These are phyloP conservation scores for Atrina japonica DNA, from an alignment of 2,888 invertebrate species.

Conservation along the genomic window DNA sequence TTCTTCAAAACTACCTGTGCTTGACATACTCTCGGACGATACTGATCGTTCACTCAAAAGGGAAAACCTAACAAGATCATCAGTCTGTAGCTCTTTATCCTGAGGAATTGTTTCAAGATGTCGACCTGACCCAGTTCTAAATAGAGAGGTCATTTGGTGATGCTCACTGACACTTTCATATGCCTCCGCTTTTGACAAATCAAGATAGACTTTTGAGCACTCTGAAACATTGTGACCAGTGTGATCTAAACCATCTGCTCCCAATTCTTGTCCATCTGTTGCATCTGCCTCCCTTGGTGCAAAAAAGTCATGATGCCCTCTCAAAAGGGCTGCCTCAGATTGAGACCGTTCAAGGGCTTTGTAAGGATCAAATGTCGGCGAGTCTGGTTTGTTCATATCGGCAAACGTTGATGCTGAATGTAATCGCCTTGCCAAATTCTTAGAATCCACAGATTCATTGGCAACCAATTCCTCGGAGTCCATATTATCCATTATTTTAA, in stretches of 20 bases:
- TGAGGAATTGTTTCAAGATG: conserved; percentile 78
- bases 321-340: conserved; percentile 72
- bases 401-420: conserved; percentile 9
- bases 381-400: not conserved
- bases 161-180: conserved; percentile 35
- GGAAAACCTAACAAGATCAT: conserved; percentile 41
- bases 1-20: conserved; percentile 55
- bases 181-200: conserved; percentile 71
- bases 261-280: conserved; percentile 24
- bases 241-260: conserved; percentile 28
- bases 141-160: conserved; percentile 20
- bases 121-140: conserved; percentile 50
- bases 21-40: conserved; percentile 55
- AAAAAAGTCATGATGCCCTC: conserved; percentile 30
- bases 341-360: conserved; percentile 77
- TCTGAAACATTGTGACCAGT: conserved; percentile 71
- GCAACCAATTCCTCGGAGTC: conserved; percentile 6
- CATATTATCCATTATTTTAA: not conserved
- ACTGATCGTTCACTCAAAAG: conserved; percentile 55
- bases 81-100: conserved; percentile 70
- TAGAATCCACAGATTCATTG: not conserved
- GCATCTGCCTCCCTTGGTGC: conserved; percentile 39
- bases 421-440: conserved; percentile 3
- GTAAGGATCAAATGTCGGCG: conserved; percentile 54
- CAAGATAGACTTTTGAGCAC: conserved; percentile 78